Evolutionary conservation across 1,140 invertebrate species (phyloP).

Genomic region (Brachionus asplanchnoidis): DNA sequence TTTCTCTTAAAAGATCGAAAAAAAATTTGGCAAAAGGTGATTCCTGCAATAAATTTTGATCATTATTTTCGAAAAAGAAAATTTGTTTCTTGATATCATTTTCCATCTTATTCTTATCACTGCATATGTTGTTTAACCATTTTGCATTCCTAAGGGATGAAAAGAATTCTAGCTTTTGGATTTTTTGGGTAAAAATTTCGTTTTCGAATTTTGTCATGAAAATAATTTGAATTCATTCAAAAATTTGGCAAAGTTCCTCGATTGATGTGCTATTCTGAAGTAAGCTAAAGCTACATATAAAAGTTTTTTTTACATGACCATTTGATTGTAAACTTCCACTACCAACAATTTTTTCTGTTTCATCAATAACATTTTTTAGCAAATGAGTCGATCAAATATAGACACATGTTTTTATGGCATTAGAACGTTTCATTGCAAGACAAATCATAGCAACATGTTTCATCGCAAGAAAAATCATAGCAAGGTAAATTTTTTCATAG

Average conservation of each 20-base stretch:
- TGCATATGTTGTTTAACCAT: not conserved
- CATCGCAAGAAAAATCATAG: too few relatives aligned
- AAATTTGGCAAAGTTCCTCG: not conserved
- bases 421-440: too few relatives aligned
- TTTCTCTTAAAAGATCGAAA: not conserved
- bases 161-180: not conserved
- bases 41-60: not conserved
- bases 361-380: not conserved
- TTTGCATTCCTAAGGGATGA: not conserved
- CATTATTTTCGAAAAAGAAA: too few relatives aligned
- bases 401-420: not conserved
- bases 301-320: not conserved
- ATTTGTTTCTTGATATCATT: not conserved
- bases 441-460: too few relatives aligned
- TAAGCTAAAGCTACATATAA: not conserved
- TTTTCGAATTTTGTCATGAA: not conserved
- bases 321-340: not conserved
- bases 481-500: too few relatives aligned
- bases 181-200: not conserved
- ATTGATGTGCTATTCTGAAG: not conserved
- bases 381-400: not conserved
- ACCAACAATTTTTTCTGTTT: not conserved
- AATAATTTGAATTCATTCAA: not conserved
- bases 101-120: not conserved
- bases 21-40: not conserved